Percentiles rank a stretch among this genome's conserved stretches.
phyloP scores from a whole-genome alignment of 2,113 vertebrate genomes.

The Dicentrarchus labrax region DNA sequence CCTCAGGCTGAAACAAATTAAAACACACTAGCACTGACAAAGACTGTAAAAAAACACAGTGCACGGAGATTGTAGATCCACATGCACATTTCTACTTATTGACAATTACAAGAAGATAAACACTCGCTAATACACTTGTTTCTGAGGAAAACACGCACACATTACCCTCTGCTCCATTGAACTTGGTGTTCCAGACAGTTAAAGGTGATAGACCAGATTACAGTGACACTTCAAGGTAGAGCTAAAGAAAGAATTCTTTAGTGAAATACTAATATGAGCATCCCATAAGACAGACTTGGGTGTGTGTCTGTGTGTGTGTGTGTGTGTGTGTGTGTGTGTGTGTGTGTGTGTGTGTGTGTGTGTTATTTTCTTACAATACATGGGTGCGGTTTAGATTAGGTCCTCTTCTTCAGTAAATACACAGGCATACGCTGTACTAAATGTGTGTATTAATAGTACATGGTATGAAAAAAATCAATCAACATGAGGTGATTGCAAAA shows the following conservation, averaged over 20 bases:
- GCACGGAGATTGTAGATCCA: constrained; percentile 5
- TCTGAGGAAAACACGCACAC: constrained; percentile 2
- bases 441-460: neutral
- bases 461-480: neutral
- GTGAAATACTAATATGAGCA: neutral
- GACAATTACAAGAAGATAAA: constrained; percentile 42
- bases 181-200: constrained; percentile 6
- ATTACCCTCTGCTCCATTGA: constrained; percentile 9
- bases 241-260: neutral
- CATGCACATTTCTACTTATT: constrained; percentile 26
- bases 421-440: no score
- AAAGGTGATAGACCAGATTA: neutral
- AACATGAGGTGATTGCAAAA: neutral
- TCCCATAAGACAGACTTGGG: neutral
- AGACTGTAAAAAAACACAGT: neutral
- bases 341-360: neutral
- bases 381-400: neutral
- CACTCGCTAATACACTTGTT: constrained; percentile 17
- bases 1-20: constrained; percentile 28
- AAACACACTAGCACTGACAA: constrained; percentile 27
- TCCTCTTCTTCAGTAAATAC: neutral
- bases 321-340: neutral
- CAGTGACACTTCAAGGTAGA: constrained; percentile 6
- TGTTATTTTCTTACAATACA: neutral
- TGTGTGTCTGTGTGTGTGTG: neutral